These are phyloP conservation scores for Papilio protenor DNA, from an alignment of 2,888 invertebrate species.

Conservation along the genomic window DNA sequence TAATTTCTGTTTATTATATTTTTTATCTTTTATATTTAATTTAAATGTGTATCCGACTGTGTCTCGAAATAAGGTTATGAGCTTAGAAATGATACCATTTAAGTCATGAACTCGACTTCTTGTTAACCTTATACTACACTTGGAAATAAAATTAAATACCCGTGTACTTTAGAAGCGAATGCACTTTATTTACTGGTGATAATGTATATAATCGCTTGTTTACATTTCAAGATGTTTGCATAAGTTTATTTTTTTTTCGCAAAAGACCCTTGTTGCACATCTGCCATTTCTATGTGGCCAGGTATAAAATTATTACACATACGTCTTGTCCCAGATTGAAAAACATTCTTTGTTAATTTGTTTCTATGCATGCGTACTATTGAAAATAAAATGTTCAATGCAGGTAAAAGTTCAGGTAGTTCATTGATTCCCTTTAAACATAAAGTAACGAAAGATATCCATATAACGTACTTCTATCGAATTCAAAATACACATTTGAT, in stretches of 20 bases:
- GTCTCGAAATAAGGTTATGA: constrained; percentile 4
- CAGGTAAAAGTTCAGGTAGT: constrained; percentile 3
- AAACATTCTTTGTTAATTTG: constrained; percentile 2
- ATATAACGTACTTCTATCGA: neutral
- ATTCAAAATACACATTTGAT: too few species aligned
- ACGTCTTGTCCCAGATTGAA: neutral
- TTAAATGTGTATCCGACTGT: constrained; percentile 2
- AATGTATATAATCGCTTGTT: constrained; percentile 20
- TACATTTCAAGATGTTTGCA: neutral
- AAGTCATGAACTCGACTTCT: constrained; percentile 27
- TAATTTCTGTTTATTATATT: neutral
- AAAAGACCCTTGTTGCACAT: constrained; percentile 17
- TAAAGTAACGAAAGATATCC: neutral
- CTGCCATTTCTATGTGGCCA: constrained; percentile 31
- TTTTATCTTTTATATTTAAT: constrained; percentile 9
- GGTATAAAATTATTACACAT: constrained; percentile 33
- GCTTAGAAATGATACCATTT: constrained; percentile 25
- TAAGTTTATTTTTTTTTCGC: constrained; percentile 21
- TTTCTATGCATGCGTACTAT: neutral
- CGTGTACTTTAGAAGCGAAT: neutral
- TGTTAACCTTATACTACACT: constrained; percentile 29
- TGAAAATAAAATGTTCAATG: neutral
- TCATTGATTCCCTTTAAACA: neutral
- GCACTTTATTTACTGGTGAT: neutral
- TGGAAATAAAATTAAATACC: constrained; percentile 19